Evolutionary conservation across 2,797 vertebrate genomes (phyloP).

Genomic region (Otolemur crassicaudatus): DNA sequence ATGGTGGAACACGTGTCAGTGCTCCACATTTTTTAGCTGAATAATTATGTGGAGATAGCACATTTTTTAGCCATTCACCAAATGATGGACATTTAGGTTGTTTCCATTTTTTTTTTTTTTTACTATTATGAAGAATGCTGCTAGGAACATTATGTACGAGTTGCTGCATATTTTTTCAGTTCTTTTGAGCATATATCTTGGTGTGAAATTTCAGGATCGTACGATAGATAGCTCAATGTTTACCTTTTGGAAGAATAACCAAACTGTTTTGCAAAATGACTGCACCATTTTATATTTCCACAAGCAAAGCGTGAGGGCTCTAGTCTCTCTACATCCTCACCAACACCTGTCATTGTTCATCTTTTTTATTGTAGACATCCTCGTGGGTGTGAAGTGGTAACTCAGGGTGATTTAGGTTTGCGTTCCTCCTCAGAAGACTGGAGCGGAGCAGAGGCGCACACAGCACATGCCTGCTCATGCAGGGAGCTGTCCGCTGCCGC

Average conservation of each 20-base stretch:
- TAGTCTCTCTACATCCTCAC: not conserved
- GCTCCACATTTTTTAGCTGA: not conserved
- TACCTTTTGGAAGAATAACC: not conserved
- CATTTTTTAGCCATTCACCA: not conserved
- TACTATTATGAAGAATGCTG: not conserved
- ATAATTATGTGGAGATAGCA: not conserved
- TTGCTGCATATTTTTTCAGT: not conserved
- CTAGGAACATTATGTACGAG: not conserved
- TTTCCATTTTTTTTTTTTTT: not conserved
- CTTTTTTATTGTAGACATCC: not conserved
- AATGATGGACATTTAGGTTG: not conserved
- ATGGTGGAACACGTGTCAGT: not conserved
- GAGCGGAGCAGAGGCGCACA: rapidly evolving
- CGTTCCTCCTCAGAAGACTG: not conserved
- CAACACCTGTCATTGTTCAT: not conserved
- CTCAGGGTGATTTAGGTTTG: not conserved
- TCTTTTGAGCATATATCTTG: not conserved
- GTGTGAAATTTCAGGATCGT: not conserved
- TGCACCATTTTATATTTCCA: not conserved
- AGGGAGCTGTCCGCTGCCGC: not conserved
- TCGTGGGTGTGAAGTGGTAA: not conserved
- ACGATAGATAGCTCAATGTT: not conserved
- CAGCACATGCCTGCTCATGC: rapidly evolving
- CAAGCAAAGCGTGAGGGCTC: not conserved
- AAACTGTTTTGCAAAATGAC: not conserved